Conservation (phyloP, 2,888 invertebrate species). For the Syrphus vitripennis region DNA sequence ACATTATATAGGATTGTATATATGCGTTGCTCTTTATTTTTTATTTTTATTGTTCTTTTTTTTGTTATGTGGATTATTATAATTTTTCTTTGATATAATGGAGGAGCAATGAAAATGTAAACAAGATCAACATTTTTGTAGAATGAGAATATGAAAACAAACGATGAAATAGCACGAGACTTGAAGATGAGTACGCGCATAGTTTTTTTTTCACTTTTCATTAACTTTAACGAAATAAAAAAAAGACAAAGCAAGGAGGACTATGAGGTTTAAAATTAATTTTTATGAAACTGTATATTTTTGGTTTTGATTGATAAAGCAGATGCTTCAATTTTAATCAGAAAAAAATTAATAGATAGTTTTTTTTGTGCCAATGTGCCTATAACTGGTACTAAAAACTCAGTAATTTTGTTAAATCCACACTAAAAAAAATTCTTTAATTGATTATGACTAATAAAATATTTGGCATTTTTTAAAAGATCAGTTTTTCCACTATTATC, state of each 20-base stretch:
- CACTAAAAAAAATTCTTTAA: no score
- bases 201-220: conserved; percentile 15
- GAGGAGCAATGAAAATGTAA: conserved; percentile 30
- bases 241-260: neutral
- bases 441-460: no score
- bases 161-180: conserved; percentile 41
- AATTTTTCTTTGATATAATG: neutral
- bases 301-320: no score
- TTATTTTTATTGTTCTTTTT: neutral
- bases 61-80: neutral
- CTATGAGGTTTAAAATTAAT: neutral
- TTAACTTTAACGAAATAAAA: neutral
- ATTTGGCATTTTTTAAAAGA: no score
- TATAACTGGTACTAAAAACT: no score
- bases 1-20: conserved; percentile 2
- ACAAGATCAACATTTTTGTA: conserved; percentile 19
- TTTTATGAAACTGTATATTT: neutral
- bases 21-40: conserved; percentile 10
- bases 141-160: conserved; percentile 28
- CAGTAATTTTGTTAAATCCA: no score
- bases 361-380: no score
- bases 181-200: neutral
- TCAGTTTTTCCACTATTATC: no score
- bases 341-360: no score
- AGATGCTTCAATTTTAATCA: no score